Percentiles rank a stretch among this genome's conserved stretches.
Conservation (phyloP, 2,888 invertebrate genomes). For the Bhutanitis thaidina region DNA sequence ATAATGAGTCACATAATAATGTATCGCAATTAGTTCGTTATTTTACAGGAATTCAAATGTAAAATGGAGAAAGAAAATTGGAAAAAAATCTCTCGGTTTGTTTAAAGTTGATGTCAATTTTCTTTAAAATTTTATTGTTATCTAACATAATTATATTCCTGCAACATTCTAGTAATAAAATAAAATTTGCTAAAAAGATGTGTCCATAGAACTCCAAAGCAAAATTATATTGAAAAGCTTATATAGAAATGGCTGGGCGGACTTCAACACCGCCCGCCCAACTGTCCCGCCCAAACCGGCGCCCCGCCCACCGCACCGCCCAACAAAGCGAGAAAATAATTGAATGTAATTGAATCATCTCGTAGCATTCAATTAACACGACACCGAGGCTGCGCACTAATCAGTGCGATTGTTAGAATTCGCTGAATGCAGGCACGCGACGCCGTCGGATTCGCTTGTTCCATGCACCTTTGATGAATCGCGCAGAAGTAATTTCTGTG, state of each 20-base stretch:
- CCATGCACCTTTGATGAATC: constrained; percentile 5
- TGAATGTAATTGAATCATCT: constrained; percentile 69
- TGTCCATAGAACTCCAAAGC: constrained; percentile 15
- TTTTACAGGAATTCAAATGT: too few species aligned
- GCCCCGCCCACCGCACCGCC: constrained; percentile 57
- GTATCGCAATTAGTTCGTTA: too few species aligned
- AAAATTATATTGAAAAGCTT: constrained; percentile 24
- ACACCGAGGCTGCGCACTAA: constrained; percentile 40
- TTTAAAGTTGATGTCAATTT: too few species aligned
- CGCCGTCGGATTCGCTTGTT: not conserved
- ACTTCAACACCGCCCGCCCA: constrained; percentile 50
- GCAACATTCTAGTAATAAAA: not conserved
- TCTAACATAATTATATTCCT: too few species aligned
- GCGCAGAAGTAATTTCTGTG: not conserved
- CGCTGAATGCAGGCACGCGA: constrained; percentile 21
- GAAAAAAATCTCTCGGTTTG: too few species aligned
- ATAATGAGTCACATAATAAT: not conserved
- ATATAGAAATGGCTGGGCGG: constrained; percentile 54
- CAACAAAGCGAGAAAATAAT: constrained; percentile 50
- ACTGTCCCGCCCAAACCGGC: constrained; percentile 53
- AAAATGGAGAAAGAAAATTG: too few species aligned
- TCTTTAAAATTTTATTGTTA: too few species aligned
- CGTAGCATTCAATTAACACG: constrained; percentile 61
- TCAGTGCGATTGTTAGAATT: constrained; percentile 54
- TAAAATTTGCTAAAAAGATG: constrained; percentile 6